Percentiles rank a stretch among this genome's conserved stretches.
These are phyloP conservation scores for Exocentrus adspersus DNA, from an alignment of 2,888 invertebrate species.

Conservation along the genomic window DNA sequence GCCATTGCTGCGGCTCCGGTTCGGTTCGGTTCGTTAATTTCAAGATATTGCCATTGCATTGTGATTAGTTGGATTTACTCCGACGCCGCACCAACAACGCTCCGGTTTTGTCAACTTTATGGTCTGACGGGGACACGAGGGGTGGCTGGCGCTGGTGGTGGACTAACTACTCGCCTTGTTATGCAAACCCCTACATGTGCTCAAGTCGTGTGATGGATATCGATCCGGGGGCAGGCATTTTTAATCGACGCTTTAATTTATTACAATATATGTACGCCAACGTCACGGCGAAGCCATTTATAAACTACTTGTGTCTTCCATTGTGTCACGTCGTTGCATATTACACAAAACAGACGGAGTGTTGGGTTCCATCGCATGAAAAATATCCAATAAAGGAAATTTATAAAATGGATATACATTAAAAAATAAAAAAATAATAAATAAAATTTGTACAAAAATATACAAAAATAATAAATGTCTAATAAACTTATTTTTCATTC, in stretches of 20 bases:
- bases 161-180: constrained; percentile 9
- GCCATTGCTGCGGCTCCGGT: constrained; percentile 48
- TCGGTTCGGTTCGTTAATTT: constrained; percentile 59
- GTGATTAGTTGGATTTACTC: constrained; percentile 51
- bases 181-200: constrained; percentile 12
- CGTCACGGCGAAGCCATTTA: too few species aligned
- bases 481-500: too few species aligned
- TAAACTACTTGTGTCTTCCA: too few species aligned
- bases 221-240: constrained; percentile 12
- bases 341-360: too few species aligned
- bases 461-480: too few species aligned
- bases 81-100: constrained; percentile 16
- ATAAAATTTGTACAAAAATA: too few species aligned
- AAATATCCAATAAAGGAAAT: too few species aligned
- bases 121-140: constrained; percentile 27
- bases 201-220: constrained; percentile 7
- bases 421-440: too few species aligned
- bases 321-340: too few species aligned
- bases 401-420: too few species aligned
- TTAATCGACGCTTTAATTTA: constrained; percentile 12
- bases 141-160: too few species aligned
- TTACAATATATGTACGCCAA: not conserved
- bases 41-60: constrained; percentile 59
- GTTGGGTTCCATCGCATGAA: too few species aligned
- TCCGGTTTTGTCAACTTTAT: constrained; percentile 46